Conservation (phyloP, 2,888 invertebrate species). For the Harpalus rufipes region DNA sequence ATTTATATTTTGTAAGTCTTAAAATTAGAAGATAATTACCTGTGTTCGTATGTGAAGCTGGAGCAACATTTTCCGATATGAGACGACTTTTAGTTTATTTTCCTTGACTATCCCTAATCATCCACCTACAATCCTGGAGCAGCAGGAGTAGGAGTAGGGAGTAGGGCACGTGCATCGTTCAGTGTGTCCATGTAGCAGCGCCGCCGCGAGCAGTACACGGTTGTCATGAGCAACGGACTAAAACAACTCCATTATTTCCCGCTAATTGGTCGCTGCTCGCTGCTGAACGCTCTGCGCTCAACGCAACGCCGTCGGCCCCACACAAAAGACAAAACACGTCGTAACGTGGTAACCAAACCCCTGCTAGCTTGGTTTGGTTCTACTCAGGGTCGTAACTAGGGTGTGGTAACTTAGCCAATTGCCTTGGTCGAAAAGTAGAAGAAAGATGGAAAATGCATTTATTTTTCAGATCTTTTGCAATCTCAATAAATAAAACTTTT, state of each 20-base stretch:
- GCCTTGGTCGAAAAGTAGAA: no score
- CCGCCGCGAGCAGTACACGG: slow-evolving; percentile 70
- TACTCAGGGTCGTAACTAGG: not conserved
- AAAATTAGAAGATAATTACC: no score
- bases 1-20: no score
- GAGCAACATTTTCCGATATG: no score
- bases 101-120: not conserved
- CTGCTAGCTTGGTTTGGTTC: not conserved
- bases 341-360: slow-evolving; percentile 51
- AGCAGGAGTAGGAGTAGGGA: not conserved
- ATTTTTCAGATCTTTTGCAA: no score
- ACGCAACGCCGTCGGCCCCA: slow-evolving; percentile 39
- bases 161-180: not conserved
- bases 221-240: slow-evolving; percentile 71
- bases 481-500: no score
- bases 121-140: not conserved
- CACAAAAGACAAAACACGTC: slow-evolving; percentile 55
- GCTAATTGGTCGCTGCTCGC: slow-evolving; percentile 73
- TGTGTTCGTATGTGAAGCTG: no score
- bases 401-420: not conserved
- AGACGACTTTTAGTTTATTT: no score
- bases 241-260: slow-evolving; percentile 75
- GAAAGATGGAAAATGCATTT: no score
- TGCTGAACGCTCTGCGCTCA: slow-evolving; percentile 12
- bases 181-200: slow-evolving; percentile 67